Evolutionary conservation across 1,140 invertebrate species (phyloP).

Genomic region (Drosophila nebulosa): DNA sequence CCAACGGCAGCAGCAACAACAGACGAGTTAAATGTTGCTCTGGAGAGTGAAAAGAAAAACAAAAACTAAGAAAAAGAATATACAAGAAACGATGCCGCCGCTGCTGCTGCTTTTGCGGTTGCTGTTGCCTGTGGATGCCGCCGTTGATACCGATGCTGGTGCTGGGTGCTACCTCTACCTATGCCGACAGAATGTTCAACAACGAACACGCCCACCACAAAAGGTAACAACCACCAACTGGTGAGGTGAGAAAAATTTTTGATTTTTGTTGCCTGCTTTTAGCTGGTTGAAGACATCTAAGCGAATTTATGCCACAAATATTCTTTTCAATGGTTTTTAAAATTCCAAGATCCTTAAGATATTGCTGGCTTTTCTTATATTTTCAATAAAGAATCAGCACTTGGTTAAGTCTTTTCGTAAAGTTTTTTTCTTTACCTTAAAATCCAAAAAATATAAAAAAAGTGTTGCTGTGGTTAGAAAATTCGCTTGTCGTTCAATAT

Average conservation of each 20-base stretch:
- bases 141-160: too few species aligned
- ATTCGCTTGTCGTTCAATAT: too few species aligned
- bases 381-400: background rate
- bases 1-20: constrained; percentile 31
- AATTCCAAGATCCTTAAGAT: background rate
- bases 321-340: background rate
- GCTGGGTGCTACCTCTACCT: constrained; percentile 26
- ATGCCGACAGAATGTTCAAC: constrained; percentile 77
- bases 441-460: too few species aligned
- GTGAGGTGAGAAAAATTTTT: constrained; percentile 78
- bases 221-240: constrained; percentile 40
- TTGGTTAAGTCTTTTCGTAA: background rate
- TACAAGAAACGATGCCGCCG: constrained; percentile 55
- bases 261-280: constrained; percentile 45
- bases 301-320: background rate
- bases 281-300: background rate
- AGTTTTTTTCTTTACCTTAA: too few species aligned
- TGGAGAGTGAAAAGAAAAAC: constrained; percentile 31
- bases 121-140: background rate
- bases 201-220: constrained; percentile 63
- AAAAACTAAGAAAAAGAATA: constrained; percentile 56
- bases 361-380: background rate
- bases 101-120: background rate
- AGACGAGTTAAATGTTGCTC: constrained; percentile 61
- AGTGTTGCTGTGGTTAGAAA: too few species aligned